These are phyloP conservation scores for Hirtodrosophila alboralis DNA, from an alignment of 2,888 invertebrate genomes.

Conservation along the genomic window DNA sequence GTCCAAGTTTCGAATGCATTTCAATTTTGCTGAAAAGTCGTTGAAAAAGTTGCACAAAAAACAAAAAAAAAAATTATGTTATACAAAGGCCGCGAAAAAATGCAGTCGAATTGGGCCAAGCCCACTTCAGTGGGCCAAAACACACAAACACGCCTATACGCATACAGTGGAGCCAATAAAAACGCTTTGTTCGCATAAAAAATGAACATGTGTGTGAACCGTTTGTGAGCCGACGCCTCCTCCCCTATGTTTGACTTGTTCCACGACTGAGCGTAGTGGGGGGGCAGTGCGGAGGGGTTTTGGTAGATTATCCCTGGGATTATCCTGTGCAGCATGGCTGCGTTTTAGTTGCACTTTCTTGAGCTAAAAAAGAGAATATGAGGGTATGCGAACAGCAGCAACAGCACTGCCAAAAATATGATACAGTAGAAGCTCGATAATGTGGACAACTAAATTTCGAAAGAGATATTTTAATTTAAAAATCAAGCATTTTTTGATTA, in stretches of 20 bases:
- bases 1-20: conserved; percentile 64
- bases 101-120: conserved; percentile 44
- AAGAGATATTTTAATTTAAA: too few species aligned
- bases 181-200: conserved; percentile 71
- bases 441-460: too few species aligned
- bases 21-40: conserved; percentile 55
- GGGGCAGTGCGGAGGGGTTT: too few species aligned
- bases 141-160: conserved; percentile 6
- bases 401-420: conserved; percentile 23
- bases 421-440: too few species aligned
- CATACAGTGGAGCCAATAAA: conserved; percentile 50
- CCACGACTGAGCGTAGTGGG: neutral
- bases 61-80: conserved; percentile 17
- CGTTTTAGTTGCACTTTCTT: conserved; percentile 71
- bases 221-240: conserved; percentile 35
- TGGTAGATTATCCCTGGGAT: conserved; percentile 73
- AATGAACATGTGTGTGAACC: conserved; percentile 61
- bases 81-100: conserved; percentile 69
- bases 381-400: conserved; percentile 8
- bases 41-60: conserved; percentile 7
- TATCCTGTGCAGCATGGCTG: conserved; percentile 74
- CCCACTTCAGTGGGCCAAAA: conserved; percentile 5
- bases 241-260: conserved; percentile 46
- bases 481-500: too few species aligned
- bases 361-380: conserved; percentile 15